Evolutionary conservation across 1,140 invertebrate species (phyloP), one percentile per base, ranked within the genome.

Genomic region (Ephestia elutella): DNA sequence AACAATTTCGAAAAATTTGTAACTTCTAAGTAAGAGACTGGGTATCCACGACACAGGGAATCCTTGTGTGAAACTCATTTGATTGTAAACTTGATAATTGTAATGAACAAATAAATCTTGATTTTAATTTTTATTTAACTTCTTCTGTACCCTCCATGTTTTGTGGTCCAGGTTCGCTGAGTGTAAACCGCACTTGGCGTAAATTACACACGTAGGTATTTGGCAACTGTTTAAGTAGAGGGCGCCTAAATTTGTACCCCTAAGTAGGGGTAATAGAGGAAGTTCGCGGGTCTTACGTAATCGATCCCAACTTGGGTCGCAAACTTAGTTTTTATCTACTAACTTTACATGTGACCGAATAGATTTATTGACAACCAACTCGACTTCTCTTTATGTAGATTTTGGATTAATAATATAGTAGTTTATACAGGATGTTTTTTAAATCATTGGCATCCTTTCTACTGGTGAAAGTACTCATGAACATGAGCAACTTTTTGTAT

Each of bases 301-400:
- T 80, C 72, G 78, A 78, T 74, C 64, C 66, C 44, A 63, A 62
- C 62, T 66, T 66, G 60, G 73, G 63, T 59, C 71, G 71, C 71
- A 70, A 78, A 80, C 66, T 76, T 67, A 81, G 70, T 80, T 83
- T 85, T 80, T 82, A 80, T 80, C 76, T 69, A 69, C 62, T 70
- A 78, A 78, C 71, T 82, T 81, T 63, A 61, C 19, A 63, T 67
- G 66, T 73, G 71, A 66, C 65, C 58, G 63, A 65, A 71, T 56
- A 58, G 70, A 78, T 80, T 82, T 74, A 77, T 78, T 73, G 73
- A 74, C 68, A 78, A 71, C 70, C 67, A 71, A 59, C 65, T 62
- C 50, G 54, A 15, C 38, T 44, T 44, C 13, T 44, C 15, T n/a
- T 5, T 32, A 32, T 15, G 38, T 44, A 44, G 38, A 44, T 1